A percentile compares a stretch with the other conserved stretches of the same genome.
phyloP scores from a whole-genome alignment of 1,140 invertebrate species.

The Orussus abietinus region DNA sequence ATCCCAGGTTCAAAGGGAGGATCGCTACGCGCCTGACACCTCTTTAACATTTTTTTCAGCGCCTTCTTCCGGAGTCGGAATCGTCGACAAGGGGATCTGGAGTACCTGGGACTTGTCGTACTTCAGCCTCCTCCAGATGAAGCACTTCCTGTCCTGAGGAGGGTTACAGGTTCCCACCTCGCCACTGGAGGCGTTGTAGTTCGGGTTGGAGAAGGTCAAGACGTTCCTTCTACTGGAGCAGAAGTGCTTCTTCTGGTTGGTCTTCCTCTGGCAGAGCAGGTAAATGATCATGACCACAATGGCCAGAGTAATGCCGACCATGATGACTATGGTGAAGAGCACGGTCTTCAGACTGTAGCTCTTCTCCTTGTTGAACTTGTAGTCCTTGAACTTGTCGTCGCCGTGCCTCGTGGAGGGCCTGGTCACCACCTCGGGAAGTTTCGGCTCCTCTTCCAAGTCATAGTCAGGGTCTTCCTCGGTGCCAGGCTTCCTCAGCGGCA shows the following conservation, averaged over 20 bases:
- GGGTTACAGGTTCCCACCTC: conserved; percentile 30
- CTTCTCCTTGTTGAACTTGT: conserved; percentile 29
- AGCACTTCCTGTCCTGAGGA: conserved; percentile 58
- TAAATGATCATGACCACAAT: conserved; percentile 46
- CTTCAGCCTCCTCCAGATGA: conserved; percentile 67
- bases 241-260: conserved; percentile 57
- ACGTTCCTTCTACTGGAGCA: conserved; percentile 61
- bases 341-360: conserved; percentile 35
- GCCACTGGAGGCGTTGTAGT: conserved; percentile 64
- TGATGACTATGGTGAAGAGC: conserved; percentile 42
- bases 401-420: conserved; percentile 17
- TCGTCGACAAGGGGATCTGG: no score
- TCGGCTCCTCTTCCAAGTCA: conserved; percentile 34
- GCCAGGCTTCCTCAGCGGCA: conserved; percentile 44
- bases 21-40: no score
- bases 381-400: conserved; percentile 36
- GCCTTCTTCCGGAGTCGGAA: no score
- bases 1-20: no score
- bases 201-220: conserved; percentile 74
- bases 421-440: conserved; percentile 24
- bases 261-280: conserved; percentile 56
- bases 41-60: no score
- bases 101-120: conserved; percentile 67
- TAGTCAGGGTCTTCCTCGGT: conserved; percentile 43
- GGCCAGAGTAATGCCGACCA: conserved; percentile 41